These are phyloP conservation scores for Thaleichthys pacificus DNA, from an alignment of 2,797 vertebrate species.

Conservation along the genomic window DNA sequence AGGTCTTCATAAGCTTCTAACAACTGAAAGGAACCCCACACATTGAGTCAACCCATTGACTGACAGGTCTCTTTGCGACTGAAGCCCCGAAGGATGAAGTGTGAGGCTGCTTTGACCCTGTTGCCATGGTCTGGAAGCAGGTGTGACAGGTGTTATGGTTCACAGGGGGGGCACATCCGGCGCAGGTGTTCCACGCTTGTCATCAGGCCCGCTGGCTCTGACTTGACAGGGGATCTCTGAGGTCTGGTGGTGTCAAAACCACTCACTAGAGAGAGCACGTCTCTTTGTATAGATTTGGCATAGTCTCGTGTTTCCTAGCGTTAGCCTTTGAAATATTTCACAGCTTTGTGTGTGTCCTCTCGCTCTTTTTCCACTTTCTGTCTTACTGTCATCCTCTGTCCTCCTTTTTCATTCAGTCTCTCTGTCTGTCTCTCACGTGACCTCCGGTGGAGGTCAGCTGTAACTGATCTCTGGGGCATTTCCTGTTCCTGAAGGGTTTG, in stretches of 20 bases:
- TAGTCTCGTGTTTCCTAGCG: neutral
- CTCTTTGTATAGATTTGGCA: neutral
- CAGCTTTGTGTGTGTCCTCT: neutral
- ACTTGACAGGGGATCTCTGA: neutral
- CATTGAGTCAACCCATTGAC: neutral
- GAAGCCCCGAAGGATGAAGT: neutral
- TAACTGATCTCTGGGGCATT: neutral
- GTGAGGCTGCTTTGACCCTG: neutral
- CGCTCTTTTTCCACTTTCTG: neutral
- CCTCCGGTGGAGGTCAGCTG: conserved; percentile 1
- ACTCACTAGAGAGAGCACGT: neutral
- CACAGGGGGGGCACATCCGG: neutral
- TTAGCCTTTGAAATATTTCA: neutral
- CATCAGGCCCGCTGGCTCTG: neutral
- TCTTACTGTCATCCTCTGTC: neutral
- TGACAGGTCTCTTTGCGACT: neutral
- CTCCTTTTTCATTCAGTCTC: neutral
- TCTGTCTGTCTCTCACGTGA: neutral
- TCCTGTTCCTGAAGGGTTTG: neutral
- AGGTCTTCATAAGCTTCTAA: neutral
- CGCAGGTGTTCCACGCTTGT: neutral
- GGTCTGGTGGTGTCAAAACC: neutral
- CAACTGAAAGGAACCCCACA: too few species aligned
- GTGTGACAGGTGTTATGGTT: conserved; percentile 3
- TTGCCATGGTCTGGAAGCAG: neutral